A percentile compares a stretch with the other conserved stretches of the same genome.
These are phyloP conservation scores for Cephonodes hylas DNA, from an alignment of 2,888 invertebrate species.

Conservation along the genomic window DNA sequence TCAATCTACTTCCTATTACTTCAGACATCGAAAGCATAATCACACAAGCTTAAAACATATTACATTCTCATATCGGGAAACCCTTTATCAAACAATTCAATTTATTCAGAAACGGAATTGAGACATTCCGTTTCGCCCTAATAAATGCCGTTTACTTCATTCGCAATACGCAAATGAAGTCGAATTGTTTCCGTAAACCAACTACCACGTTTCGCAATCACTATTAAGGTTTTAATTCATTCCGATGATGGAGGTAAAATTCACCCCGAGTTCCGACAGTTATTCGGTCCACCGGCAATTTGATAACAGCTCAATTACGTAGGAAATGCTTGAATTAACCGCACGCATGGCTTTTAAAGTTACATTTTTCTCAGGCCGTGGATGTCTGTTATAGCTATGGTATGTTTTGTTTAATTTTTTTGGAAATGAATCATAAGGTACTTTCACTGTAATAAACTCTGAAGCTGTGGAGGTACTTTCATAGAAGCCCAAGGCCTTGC, in stretches of 20 bases:
- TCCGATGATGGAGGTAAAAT: constrained; percentile 8
- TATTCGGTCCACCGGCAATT: constrained; percentile 46
- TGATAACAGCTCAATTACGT: constrained; percentile 56
- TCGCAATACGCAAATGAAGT: not conserved
- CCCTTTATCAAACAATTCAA: no score
- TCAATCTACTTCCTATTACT: no score
- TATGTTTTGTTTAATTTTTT: no score
- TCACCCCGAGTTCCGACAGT: constrained; percentile 10
- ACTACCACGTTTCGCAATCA: not conserved
- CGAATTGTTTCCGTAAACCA: not conserved
- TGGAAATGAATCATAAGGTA: no score
- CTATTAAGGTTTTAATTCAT: constrained; percentile 9
- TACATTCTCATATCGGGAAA: no score
- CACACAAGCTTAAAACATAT: no score
- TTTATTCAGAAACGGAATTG: no score
- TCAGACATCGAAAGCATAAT: no score
- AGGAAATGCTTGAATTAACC: constrained; percentile 46
- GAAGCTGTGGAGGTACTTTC: no score
- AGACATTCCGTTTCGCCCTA: not conserved
- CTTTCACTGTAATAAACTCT: no score
- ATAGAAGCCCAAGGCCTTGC: no score
- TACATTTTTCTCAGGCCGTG: constrained; percentile 10
- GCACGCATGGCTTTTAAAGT: constrained; percentile 39
- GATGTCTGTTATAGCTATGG: no score
- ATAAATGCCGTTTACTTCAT: not conserved